These are phyloP conservation scores for Sander vitreus DNA, from an alignment of 2,113 vertebrate species.

Conservation along the genomic window DNA sequence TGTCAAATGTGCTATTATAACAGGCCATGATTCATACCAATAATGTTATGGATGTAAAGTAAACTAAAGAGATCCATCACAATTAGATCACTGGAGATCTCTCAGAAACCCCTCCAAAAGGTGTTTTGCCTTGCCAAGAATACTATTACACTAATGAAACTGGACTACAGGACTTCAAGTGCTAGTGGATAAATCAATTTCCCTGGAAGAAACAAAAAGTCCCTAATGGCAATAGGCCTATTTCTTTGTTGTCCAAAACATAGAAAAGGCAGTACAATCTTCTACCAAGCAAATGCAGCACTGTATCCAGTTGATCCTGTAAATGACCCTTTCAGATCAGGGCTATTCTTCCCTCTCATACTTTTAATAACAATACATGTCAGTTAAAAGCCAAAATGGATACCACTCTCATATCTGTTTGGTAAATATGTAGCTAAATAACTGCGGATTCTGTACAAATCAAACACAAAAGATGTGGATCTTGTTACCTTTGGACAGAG, in stretches of 20 bases:
- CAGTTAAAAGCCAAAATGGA: neutral
- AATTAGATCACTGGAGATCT: constrained; percentile 64
- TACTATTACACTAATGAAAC: constrained; percentile 71
- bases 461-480: neutral
- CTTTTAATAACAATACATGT: neutral
- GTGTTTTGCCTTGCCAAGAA: constrained; percentile 65
- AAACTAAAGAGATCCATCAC: constrained; percentile 46
- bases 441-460: neutral
- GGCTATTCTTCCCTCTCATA: neutral
- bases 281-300: neutral
- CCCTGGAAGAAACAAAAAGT: neutral
- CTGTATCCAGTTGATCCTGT: constrained; percentile 12
- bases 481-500: neutral
- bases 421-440: neutral
- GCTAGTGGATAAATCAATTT: constrained; percentile 54
- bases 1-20: constrained; percentile 36
- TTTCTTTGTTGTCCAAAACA: neutral
- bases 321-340: neutral
- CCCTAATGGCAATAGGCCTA: neutral
- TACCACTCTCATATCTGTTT: neutral
- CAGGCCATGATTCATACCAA: constrained; percentile 24
- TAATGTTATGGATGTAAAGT: constrained; percentile 34
- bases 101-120: constrained; percentile 37
- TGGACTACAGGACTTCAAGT: constrained; percentile 49
- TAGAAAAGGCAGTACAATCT: neutral